phyloP scores from a whole-genome alignment of 2,888 invertebrate species.

The Sinotaia quadrata region DNA sequence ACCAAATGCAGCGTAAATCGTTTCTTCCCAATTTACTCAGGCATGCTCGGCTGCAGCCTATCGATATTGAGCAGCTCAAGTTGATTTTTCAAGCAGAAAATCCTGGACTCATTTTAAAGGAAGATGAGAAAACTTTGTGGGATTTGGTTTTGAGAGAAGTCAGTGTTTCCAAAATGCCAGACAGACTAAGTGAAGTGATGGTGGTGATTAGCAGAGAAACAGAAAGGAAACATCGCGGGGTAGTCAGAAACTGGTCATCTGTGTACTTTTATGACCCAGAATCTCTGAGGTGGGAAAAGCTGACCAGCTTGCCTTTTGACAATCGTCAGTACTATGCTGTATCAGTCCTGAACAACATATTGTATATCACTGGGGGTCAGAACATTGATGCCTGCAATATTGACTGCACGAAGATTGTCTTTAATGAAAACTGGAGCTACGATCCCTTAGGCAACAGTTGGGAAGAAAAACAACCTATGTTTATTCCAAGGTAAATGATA shows the following conservation, averaged over 20 bases:
- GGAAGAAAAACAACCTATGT: constrained; percentile 23
- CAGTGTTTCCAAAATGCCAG: not conserved
- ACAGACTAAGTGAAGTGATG: constrained; percentile 22
- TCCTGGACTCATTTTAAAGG: too few relatives aligned
- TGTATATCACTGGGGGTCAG: constrained; percentile 34
- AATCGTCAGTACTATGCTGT: constrained; percentile 23
- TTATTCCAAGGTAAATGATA: constrained; percentile 18
- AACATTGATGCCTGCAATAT: constrained; percentile 13
- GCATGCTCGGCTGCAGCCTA: constrained; percentile 1
- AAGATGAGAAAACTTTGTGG: too few relatives aligned
- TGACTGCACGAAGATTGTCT: constrained; percentile 21
- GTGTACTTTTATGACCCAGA: constrained; percentile 28
- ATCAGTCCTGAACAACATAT: constrained; percentile 17
- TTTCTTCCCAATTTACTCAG: constrained; percentile 16
- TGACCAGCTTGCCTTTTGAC: constrained; percentile 30
- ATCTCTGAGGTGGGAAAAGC: constrained; percentile 19
- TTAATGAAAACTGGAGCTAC: constrained; percentile 26
- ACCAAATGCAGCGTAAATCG: not conserved
- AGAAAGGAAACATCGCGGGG: not conserved
- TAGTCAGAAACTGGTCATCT: not conserved
- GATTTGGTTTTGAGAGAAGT: not conserved
- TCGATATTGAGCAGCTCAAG: not conserved
- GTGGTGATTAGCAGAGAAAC: constrained; percentile 33
- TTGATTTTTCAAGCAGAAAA: not conserved
- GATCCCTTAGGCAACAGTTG: constrained; percentile 21